These are phyloP conservation scores for Metallyticus violacea DNA, from an alignment of 2,888 invertebrate species.

Conservation along the genomic window DNA sequence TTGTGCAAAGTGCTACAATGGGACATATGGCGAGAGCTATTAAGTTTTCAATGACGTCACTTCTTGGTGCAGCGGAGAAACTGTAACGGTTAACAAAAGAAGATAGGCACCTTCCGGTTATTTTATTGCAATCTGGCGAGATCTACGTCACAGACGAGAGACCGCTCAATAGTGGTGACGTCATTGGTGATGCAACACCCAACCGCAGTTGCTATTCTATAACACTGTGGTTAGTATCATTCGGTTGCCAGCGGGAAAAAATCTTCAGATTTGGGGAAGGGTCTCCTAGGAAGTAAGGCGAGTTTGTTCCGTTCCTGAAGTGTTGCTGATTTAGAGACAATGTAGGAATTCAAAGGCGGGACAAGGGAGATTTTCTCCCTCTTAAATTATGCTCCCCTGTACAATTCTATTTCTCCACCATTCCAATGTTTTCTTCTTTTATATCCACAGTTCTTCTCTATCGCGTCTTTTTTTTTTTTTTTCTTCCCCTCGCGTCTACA, in stretches of 20 bases:
- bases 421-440: not conserved
- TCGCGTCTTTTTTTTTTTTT: no score
- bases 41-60: no score
- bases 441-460: not conserved
- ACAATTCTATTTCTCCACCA: not conserved
- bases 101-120: not conserved
- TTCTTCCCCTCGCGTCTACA: not conserved
- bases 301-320: no score
- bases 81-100: not conserved
- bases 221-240: no score
- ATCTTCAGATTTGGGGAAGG: no score
- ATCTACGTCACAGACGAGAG: not conserved
- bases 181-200: not conserved
- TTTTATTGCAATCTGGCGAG: not conserved
- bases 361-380: not conserved
- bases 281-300: not conserved
- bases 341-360: no score
- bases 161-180: no score
- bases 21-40: not conserved
- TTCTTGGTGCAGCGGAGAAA: not conserved
- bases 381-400: not conserved
- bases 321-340: not conserved
- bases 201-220: no score
- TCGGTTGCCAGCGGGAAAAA: no score
- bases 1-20: no score